Evolutionary conservation across 2,888 invertebrate genomes (phyloP).

Genomic region (Exocentrus adspersus): DNA sequence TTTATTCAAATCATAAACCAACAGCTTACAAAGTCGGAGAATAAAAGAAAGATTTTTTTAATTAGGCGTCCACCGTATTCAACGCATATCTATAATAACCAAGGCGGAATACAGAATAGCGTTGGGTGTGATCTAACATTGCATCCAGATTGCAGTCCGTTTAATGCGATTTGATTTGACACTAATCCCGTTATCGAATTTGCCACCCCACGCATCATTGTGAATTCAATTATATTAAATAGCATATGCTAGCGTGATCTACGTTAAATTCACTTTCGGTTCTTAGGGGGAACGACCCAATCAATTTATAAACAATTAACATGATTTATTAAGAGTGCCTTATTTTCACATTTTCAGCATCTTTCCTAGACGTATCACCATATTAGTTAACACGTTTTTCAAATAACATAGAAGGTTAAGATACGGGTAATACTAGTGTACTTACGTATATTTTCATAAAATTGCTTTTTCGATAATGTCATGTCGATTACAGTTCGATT

Average conservation of each 20-base stretch:
- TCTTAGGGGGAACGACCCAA: conserved; percentile 46
- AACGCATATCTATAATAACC: conserved; percentile 19
- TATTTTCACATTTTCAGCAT: conserved; percentile 7
- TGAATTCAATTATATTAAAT: conserved; percentile 65
- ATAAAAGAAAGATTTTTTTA: conserved; percentile 8
- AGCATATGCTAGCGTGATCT: conserved; percentile 61
- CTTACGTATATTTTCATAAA: too few relatives aligned
- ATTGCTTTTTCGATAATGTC: too few relatives aligned
- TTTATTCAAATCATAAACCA: background rate
- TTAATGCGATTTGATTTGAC: conserved; percentile 66
- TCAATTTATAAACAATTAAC: conserved; percentile 54
- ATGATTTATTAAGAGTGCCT: conserved; percentile 45
- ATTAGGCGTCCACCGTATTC: conserved; percentile 16
- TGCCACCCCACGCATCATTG: conserved; percentile 64
- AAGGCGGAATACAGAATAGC: conserved; percentile 26
- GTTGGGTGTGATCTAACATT: conserved; percentile 46
- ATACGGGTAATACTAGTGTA: too few relatives aligned
- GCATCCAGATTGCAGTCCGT: conserved; percentile 61
- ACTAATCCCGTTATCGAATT: conserved; percentile 66
- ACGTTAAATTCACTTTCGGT: conserved; percentile 45
- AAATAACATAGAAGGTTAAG: too few relatives aligned
- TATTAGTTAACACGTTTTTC: background rate
- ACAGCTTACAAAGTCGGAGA: background rate
- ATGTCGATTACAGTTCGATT: too few relatives aligned
- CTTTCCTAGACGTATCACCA: background rate